A percentile compares a stretch with the other conserved stretches of the same genome.
phyloP scores from a whole-genome alignment of 2,113 vertebrate genomes.

The Pelecanoides urinatrix region DNA sequence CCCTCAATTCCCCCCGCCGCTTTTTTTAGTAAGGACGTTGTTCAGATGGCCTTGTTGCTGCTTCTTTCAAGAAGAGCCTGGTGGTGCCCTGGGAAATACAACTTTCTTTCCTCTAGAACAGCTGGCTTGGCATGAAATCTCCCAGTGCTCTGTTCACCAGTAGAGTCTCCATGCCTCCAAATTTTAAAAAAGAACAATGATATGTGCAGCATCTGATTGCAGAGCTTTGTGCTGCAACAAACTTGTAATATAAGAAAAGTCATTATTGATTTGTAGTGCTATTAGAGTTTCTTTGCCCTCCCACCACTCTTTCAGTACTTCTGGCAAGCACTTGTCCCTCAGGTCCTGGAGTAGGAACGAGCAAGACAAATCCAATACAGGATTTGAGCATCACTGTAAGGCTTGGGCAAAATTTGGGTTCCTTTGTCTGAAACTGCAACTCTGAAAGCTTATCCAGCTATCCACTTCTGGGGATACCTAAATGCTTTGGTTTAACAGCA shows the following conservation, averaged over 20 bases:
- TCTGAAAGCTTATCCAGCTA: neutral
- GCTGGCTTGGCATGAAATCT: neutral
- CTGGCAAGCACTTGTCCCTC: constrained; percentile 8
- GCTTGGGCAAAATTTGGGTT: neutral
- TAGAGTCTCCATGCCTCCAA: neutral
- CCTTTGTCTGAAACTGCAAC: neutral
- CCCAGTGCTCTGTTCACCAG: neutral
- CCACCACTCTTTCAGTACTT: neutral
- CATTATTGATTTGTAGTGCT: constrained; percentile 18
- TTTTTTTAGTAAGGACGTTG: neutral
- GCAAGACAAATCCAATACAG: neutral
- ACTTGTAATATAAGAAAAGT: neutral
- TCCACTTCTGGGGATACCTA: neutral
- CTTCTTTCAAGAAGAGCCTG: neutral
- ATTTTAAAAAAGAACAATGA: neutral
- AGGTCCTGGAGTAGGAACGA: neutral
- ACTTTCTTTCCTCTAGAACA: neutral
- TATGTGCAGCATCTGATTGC: neutral
- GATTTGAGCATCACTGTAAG: neutral
- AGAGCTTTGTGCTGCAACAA: neutral
- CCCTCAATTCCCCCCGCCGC: too few species aligned
- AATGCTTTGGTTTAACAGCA: neutral
- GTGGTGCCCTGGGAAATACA: neutral
- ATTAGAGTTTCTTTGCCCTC: neutral
- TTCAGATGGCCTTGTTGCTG: neutral